Percentiles rank a stretch among this genome's conserved stretches.
phyloP scores from a whole-genome alignment of 2,888 invertebrate genomes.

The Tillus elongatus region DNA sequence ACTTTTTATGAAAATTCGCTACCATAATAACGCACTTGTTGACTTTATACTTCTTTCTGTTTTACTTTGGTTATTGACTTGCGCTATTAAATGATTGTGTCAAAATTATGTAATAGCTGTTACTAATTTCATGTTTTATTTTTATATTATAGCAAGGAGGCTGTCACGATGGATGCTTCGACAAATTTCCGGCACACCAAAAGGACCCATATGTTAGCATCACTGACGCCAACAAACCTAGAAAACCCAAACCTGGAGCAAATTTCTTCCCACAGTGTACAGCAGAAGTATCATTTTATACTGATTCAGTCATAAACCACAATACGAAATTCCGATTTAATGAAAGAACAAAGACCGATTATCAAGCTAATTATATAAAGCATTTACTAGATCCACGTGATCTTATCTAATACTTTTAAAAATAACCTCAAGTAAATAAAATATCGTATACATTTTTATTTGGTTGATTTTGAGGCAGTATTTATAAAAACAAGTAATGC shows the following conservation, averaged over 20 bases:
- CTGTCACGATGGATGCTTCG: slow-evolving; percentile 39
- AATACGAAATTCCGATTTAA: slow-evolving; percentile 20
- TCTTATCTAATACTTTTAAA: no score
- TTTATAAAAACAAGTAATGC: no score
- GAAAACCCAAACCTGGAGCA: not conserved
- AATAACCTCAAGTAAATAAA: no score
- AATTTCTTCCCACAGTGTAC: slow-evolving; percentile 19
- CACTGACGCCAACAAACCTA: not conserved
- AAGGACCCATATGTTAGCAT: slow-evolving; percentile 16
- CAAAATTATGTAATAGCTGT: not conserved
- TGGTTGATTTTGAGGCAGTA: no score
- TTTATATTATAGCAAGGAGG: slow-evolving; percentile 35
- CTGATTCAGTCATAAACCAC: slow-evolving; percentile 16
- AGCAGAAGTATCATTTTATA: slow-evolving; percentile 19
- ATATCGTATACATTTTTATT: no score
- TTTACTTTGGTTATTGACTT: no score
- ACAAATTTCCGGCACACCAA: slow-evolving; percentile 33
- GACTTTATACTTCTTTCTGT: no score
- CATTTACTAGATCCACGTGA: no score
- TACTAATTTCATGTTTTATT: no score
- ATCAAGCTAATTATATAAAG: not conserved
- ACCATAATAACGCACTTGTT: no score
- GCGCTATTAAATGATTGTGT: no score
- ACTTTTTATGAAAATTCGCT: no score
- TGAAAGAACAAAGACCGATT: slow-evolving; percentile 9